Conservation (phyloP, 2,797 vertebrate species). For the Pteronotus mesoamericanus region DNA sequence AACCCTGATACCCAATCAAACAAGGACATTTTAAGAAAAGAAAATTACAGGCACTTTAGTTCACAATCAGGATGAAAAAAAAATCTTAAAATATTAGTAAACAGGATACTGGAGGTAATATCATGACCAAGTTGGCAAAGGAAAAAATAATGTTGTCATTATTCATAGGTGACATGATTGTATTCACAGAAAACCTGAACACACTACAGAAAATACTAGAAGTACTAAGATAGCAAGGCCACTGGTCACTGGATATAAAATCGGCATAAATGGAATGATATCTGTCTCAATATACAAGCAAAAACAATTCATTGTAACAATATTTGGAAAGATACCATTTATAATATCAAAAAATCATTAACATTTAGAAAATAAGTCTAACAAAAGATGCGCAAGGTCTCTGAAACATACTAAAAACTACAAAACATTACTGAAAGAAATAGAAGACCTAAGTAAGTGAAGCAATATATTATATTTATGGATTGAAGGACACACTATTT, state of each 20-base stretch:
- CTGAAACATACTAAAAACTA: background rate
- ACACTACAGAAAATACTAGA: background rate
- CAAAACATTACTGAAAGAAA: background rate
- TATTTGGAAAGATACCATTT: background rate
- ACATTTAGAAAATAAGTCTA: background rate
- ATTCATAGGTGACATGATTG: background rate
- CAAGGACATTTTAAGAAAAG: background rate
- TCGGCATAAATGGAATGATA: background rate
- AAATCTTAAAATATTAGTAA: background rate
- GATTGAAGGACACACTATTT: background rate
- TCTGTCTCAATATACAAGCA: background rate
- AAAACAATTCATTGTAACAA: background rate
- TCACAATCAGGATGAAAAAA: conserved; percentile 7
- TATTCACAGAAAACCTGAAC: background rate
- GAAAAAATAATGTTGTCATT: background rate
- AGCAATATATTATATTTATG: background rate
- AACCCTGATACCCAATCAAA: background rate
- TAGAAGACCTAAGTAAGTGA: background rate
- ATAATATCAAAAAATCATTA: background rate
- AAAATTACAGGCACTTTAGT: conserved; percentile 1
- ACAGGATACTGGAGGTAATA: background rate
- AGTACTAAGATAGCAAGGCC: background rate
- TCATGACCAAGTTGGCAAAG: background rate
- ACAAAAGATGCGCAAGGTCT: background rate
- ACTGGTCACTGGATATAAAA: background rate